A percentile compares a stretch with the other conserved stretches of the same genome.
phyloP scores from a whole-genome alignment of 2,888 invertebrate species.

The Diplolepis rosae region DNA sequence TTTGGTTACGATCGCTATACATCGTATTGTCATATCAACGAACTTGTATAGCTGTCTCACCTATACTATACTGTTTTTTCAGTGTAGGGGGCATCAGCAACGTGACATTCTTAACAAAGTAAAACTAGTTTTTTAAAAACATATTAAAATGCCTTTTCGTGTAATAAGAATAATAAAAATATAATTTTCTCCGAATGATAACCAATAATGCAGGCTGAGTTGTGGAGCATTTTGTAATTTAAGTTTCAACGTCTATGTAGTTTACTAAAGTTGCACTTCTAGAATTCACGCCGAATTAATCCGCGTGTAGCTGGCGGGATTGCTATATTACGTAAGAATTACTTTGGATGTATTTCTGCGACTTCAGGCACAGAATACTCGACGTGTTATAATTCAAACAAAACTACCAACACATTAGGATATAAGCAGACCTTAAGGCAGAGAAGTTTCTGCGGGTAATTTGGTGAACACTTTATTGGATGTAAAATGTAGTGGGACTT shows the following conservation, averaged over 20 bases:
- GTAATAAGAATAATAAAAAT: neutral
- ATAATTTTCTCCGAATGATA: neutral
- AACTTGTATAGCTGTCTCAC: too few relatives aligned
- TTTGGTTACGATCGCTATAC: too few relatives aligned
- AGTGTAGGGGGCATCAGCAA: too few relatives aligned
- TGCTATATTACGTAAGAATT: slow-evolving; percentile 57
- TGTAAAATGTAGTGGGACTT: neutral
- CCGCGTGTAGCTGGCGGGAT: slow-evolving; percentile 51
- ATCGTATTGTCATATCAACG: too few relatives aligned
- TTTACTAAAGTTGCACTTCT: slow-evolving; percentile 44
- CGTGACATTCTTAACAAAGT: too few relatives aligned
- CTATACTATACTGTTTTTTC: too few relatives aligned
- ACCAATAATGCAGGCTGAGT: neutral
- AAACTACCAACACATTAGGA: slow-evolving; percentile 16
- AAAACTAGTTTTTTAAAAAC: too few relatives aligned
- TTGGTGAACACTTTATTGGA: neutral
- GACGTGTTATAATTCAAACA: slow-evolving; percentile 9
- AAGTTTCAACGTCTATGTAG: slow-evolving; percentile 54
- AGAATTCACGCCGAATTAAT: slow-evolving; percentile 49
- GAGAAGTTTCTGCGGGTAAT: neutral
- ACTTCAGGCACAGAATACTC: neutral
- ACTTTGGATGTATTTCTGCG: slow-evolving; percentile 4
- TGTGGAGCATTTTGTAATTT: slow-evolving; percentile 56
- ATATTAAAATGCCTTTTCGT: too few relatives aligned
- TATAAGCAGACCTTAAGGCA: neutral